phyloP scores from a whole-genome alignment of 2,888 invertebrate species.

The Thalpophila matura region DNA sequence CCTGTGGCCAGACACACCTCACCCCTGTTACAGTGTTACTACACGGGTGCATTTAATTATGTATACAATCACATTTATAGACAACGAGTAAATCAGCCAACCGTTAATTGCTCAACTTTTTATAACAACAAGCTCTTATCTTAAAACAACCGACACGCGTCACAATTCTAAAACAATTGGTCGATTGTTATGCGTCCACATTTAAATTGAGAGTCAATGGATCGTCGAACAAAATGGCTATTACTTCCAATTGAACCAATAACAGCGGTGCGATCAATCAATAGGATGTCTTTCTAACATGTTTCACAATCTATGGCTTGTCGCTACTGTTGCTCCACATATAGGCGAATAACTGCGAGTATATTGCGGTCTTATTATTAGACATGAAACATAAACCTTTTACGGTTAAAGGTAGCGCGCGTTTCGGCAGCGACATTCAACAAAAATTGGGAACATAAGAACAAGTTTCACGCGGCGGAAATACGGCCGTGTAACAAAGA shows the following conservation, averaged over 20 bases:
- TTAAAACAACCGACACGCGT: constrained; percentile 16
- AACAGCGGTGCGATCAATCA: constrained; percentile 55
- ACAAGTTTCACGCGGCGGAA: constrained; percentile 44
- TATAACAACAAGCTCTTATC: constrained; percentile 18
- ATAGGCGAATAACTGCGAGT: constrained; percentile 10
- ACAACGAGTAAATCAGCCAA: constrained; percentile 8
- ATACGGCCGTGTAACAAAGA: constrained; percentile 42
- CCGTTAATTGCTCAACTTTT: constrained; percentile 20
- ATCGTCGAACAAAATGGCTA: constrained; percentile 37
- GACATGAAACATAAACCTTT: constrained; percentile 50
- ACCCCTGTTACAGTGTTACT: constrained; percentile 7
- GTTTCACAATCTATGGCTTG: constrained; percentile 41
- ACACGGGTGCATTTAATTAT: constrained; percentile 46
- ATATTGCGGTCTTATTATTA: constrained; percentile 35
- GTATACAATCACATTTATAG: constrained; percentile 33
- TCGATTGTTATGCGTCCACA: constrained; percentile 48
- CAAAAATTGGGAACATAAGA: constrained; percentile 48
- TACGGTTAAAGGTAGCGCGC: constrained; percentile 22
- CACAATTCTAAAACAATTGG: constrained; percentile 52
- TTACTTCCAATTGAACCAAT: constrained; percentile 63
- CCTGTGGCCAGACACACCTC: constrained; percentile 32
- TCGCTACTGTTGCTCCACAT: background rate
- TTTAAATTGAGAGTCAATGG: constrained; percentile 63
- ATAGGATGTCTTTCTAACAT: constrained; percentile 38
- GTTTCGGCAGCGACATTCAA: constrained; percentile 22